Base-by-base conservation (phyloP, 2,888 invertebrate genomes). In the Troides aeacus region DNA sequence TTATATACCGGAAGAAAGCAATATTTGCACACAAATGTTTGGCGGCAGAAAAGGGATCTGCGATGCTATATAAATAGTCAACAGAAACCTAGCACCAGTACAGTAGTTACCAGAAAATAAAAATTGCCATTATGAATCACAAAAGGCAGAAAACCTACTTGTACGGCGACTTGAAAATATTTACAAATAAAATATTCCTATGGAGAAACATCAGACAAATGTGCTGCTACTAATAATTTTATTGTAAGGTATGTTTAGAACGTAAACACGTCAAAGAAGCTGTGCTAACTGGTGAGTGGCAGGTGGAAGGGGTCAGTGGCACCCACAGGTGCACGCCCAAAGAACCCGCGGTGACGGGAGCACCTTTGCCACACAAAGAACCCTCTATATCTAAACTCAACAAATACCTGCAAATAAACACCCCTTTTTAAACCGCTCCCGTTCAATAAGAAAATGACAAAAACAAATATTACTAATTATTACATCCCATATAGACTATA, bases 261-360 rank as follows among this genome's bases (percentile, higher is more conserved):
- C 36, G 36, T 63, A 66, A 66, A 70, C 36, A 66, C 23, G 58
- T 23, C 36, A 24, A 75, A 76, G 75, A 76, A 76, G 2, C 75
- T 75, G 76, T 85, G 86, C 77, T 84, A 88, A 88, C 84, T 76
- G 74, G 78, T 77, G 75, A 76, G 76, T 78, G 81, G 87, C 91
- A 90, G 90, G 91, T 91, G 92, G 87, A 80, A 77, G 82, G 77
- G 91, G 88, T 91, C 90, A 86, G 76, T 84, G 90, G 89, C 90
- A 80, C 79, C 73, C 78, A 83, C 85, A 87, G 87, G 84, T 85
- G 87, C 78, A 76, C 73, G 74, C 72, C 74, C 72, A 71, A 70
- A 68, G 67, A 71, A 62, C 70, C 62, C 68, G 67, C 65, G 68
- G 58, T 46, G 50, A 65, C 67, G 70, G 58, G 67, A 72, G 42